phyloP scores from a whole-genome alignment of 2,797 vertebrate species.

The Tarsius wallacei region DNA sequence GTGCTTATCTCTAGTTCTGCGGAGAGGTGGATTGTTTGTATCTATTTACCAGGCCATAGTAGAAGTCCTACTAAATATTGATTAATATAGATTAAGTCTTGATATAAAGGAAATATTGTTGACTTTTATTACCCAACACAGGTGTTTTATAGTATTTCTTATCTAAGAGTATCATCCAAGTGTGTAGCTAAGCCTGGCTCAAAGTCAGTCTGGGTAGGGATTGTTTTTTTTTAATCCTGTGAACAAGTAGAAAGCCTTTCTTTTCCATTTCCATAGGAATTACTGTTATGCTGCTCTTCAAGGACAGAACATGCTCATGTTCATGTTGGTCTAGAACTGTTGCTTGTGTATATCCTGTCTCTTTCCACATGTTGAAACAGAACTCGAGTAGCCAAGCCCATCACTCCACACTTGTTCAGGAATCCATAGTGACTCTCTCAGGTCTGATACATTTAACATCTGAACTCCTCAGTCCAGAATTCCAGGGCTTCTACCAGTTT shows the following conservation, averaged over 20 bases:
- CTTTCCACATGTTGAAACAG: not conserved
- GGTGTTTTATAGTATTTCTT: constrained; percentile 82
- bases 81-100: constrained; percentile 48
- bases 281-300: not conserved
- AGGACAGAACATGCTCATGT: accelerated
- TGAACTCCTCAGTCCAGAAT: constrained; percentile 19
- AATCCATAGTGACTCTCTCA: not conserved
- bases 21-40: constrained; percentile 24
- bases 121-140: constrained; percentile 77
- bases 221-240: not conserved
- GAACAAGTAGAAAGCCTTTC: not conserved
- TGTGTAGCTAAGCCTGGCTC: constrained; percentile 32
- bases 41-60: constrained; percentile 8
- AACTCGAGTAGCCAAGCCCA: not conserved
- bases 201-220: constrained; percentile 51
- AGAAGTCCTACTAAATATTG: constrained; percentile 71
- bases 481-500: not conserved
- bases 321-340: not conserved
- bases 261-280: not conserved
- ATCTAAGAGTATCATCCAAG: constrained; percentile 75
- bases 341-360: not conserved
- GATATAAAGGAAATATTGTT: constrained; percentile 71
- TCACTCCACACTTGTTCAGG: not conserved
- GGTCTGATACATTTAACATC: not conserved
- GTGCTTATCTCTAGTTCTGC: constrained; percentile 69